Evolutionary conservation across 2,888 invertebrate species (phyloP).

Genomic region (Synergus gifuensis): DNA sequence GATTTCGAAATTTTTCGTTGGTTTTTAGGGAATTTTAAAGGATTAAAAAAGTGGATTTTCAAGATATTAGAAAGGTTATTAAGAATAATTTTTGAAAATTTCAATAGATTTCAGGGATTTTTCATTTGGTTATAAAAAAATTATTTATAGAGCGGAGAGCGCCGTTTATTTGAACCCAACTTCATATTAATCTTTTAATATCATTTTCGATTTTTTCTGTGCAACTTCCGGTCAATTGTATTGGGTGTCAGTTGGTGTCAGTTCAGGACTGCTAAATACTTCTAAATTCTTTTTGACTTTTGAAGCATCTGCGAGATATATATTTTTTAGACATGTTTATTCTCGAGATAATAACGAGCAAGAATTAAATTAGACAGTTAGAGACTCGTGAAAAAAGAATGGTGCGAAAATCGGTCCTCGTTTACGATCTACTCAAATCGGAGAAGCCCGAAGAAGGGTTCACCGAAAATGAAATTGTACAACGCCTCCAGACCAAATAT

Average conservation of each 20-base stretch:
- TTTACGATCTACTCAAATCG: slow-evolving; percentile 64
- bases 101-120: no score
- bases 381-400: slow-evolving; percentile 42
- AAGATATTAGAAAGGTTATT: no score
- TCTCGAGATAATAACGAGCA: not conserved
- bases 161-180: not conserved
- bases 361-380: slow-evolving; percentile 24
- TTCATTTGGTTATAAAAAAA: no score
- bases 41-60: no score
- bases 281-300: not conserved
- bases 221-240: not conserved
- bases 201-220: not conserved
- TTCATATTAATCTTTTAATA: not conserved
- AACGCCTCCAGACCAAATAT: slow-evolving; percentile 46
- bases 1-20: no score
- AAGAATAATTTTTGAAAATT: no score
- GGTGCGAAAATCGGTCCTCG: slow-evolving; percentile 62
- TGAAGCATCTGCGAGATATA: not conserved
- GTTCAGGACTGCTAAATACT: not conserved
- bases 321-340: not conserved
- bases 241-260: not conserved
- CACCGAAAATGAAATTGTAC: slow-evolving; percentile 14
- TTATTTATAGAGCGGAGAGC: no score
- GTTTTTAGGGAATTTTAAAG: no score
- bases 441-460: slow-evolving; percentile 53